Conservation (phyloP, 2,888 invertebrate genomes). For the Coelogynopora nodosa region DNA sequence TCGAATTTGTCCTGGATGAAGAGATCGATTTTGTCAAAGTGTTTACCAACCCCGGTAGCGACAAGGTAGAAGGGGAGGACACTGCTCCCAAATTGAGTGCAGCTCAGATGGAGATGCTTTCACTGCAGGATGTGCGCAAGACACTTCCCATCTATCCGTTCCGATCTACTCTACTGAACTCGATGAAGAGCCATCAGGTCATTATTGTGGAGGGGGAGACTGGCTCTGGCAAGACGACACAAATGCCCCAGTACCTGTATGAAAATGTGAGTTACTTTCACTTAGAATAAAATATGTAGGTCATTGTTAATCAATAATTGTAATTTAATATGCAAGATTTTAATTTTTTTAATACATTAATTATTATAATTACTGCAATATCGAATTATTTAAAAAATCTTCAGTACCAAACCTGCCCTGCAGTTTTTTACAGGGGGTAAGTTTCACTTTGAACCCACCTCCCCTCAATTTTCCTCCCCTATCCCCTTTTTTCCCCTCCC, state of each 20-base stretch:
- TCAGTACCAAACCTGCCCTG: too few species aligned
- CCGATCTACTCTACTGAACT: conserved; percentile 78
- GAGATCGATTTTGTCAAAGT: conserved; percentile 92
- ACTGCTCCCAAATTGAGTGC: conserved; percentile 68
- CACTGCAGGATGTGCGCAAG: conserved; percentile 82
- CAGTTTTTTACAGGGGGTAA: too few species aligned
- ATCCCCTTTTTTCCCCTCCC: too few species aligned
- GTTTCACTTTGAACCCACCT: too few species aligned
- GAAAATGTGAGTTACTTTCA: conserved; percentile 65
- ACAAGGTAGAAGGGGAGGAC: conserved; percentile 50
- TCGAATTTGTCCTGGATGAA: conserved; percentile 87
- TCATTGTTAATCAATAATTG: too few species aligned
- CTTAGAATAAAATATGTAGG: too few species aligned
- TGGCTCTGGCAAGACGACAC: conserved; percentile 67
- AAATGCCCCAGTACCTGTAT: conserved; percentile 66
- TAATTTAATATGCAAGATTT: too few species aligned
- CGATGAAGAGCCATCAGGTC: conserved; percentile 70
- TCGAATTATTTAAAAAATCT: too few species aligned
- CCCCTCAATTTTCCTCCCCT: too few species aligned
- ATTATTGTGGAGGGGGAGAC: conserved; percentile 88
- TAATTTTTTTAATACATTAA: too few species aligned
- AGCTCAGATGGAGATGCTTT: conserved; percentile 70
- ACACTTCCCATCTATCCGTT: conserved; percentile 92
- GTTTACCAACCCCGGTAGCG: conserved; percentile 63
- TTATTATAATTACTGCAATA: too few species aligned